Conservation (phyloP, 2,113 vertebrate species). For the Apteryx owenii region DNA sequence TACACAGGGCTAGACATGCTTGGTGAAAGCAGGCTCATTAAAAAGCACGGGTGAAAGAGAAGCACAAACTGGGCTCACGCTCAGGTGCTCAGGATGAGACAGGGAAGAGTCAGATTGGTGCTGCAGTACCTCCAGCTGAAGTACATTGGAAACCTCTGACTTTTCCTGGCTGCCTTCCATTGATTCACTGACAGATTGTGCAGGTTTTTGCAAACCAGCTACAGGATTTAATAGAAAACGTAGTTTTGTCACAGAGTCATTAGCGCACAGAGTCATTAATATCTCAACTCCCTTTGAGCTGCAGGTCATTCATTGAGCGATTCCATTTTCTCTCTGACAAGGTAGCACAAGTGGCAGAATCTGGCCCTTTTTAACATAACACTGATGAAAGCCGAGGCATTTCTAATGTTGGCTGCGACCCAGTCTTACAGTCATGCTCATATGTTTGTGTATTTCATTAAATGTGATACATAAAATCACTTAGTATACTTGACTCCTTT, state of each 20-base stretch:
- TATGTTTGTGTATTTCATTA: not conserved
- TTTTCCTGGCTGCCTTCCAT: not conserved
- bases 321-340: not conserved
- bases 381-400: slow-evolving; percentile 5
- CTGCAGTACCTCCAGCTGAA: not conserved
- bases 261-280: not conserved
- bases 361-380: not conserved
- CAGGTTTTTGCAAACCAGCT: not conserved
- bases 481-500: slow-evolving; percentile 27
- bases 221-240: not conserved
- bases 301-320: not conserved
- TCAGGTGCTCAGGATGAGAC: not conserved
- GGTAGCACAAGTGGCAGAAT: not conserved
- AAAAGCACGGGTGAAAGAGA: not conserved
- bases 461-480: slow-evolving; percentile 45
- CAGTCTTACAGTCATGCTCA: slow-evolving; percentile 4
- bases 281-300: not conserved
- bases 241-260: not conserved
- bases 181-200: not conserved
- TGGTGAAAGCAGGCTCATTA: not conserved
- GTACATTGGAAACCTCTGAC: not conserved
- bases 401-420: slow-evolving; percentile 9
- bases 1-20: not conserved
- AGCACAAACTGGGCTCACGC: not conserved
- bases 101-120: not conserved